These are phyloP conservation scores for Polyploca ridens DNA, from an alignment of 2,888 invertebrate genomes.

Conservation along the genomic window DNA sequence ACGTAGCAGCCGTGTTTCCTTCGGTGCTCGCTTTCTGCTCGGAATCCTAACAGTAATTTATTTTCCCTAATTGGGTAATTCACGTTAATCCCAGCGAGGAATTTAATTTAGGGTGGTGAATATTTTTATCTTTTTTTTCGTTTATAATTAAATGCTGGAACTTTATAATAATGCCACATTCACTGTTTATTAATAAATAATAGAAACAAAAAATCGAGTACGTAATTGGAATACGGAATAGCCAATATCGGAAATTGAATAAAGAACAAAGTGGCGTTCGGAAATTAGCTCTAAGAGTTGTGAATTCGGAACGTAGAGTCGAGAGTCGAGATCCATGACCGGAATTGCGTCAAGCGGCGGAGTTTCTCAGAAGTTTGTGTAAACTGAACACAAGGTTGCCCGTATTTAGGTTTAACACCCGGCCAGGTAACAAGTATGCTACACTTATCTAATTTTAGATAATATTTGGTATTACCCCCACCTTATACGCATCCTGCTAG, in stretches of 20 bases:
- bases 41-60: conserved; percentile 63
- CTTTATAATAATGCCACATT: conserved; percentile 36
- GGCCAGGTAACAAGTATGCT: conserved; percentile 42
- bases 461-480: conserved; percentile 22
- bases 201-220: conserved; percentile 47
- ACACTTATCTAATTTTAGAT: conserved; percentile 43
- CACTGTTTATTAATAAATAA: conserved; percentile 46
- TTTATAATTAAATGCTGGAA: conserved; percentile 48
- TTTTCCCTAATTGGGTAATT: conserved; percentile 72
- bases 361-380: conserved; percentile 76
- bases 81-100: conserved; percentile 62
- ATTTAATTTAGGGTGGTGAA: conserved; percentile 58
- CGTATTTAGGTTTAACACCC: conserved; percentile 63
- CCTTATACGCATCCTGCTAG: background rate
- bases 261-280: conserved; percentile 83
- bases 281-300: conserved; percentile 81
- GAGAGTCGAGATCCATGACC: conserved; percentile 62
- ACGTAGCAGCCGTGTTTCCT: conserved; percentile 30
- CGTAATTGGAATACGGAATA: conserved; percentile 61
- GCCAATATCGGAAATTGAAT: conserved; percentile 82
- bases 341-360: conserved; percentile 78
- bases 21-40: conserved; percentile 37
- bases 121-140: conserved; percentile 40
- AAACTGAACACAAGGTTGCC: conserved; percentile 66
- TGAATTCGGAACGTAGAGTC: conserved; percentile 67